Evolutionary conservation across 2,888 invertebrate genomes (phyloP).

Genomic region (Xylophagus ater): DNA sequence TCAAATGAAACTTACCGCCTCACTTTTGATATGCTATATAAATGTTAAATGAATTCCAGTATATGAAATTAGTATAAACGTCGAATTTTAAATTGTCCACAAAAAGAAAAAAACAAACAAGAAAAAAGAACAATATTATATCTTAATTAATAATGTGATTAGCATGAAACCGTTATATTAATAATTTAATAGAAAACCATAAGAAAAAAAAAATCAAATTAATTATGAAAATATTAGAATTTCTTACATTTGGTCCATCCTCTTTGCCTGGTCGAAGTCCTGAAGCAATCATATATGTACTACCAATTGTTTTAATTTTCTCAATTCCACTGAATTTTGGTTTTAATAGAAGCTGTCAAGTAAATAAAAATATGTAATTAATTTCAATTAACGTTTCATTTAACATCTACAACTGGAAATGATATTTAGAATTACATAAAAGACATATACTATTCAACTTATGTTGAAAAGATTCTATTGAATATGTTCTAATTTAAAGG

Average conservation of each 20-base stretch:
- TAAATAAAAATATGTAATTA: not conserved
- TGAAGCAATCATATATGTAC: slow-evolving; percentile 96
- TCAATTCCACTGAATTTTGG: slow-evolving; percentile 94
- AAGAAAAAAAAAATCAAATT: slow-evolving; percentile 4
- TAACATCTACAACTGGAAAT: not conserved
- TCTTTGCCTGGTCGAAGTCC: slow-evolving; percentile 84
- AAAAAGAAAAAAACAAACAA: slow-evolving; percentile 1
- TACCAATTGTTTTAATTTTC: slow-evolving; percentile 97
- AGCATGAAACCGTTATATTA: slow-evolving; percentile 6
- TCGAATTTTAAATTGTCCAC: not conserved
- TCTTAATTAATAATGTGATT: no score
- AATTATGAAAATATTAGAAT: not conserved
- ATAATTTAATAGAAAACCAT: not conserved
- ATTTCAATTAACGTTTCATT: not conserved
- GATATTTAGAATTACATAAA: not conserved
- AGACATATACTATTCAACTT: no score
- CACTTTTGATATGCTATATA: slow-evolving; percentile 10
- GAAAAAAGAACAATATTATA: not conserved
- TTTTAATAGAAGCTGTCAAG: slow-evolving; percentile 60
- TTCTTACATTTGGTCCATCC: slow-evolving; percentile 53
- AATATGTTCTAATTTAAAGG: no score
- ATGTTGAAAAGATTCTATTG: no score
- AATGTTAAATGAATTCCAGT: no score
- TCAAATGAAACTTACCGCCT: slow-evolving; percentile 11
- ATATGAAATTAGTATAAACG: no score